Base-by-base conservation (phyloP, 2,888 invertebrate species). In the Ormyrus nitidulus region DNA sequence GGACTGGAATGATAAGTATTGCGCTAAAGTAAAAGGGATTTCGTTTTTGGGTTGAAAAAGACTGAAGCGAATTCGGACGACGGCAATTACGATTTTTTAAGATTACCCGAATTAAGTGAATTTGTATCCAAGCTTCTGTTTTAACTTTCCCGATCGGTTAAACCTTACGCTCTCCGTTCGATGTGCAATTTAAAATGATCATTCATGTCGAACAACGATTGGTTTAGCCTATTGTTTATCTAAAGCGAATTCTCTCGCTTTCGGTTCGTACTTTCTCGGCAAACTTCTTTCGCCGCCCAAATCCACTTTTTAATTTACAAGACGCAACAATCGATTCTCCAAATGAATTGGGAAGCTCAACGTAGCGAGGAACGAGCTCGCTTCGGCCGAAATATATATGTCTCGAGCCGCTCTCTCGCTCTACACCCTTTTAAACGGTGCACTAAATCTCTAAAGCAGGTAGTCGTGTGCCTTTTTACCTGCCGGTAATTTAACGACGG, bases 391-490 rank as follows among this genome's bases (percentile, higher is more conserved):
- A 51, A 70, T 66, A 66, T 66, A 66, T 65, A 53, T 48, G 19
- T 10, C 11, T 68, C 11, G 34, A 46, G 62, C 64, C 34, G 13
- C 11, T 58, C 62, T 78, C 4, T 34, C 34, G 34, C 34, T 34
- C 11, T 73, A 9, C 44, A 62, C 49, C 72, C 71, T 71, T 34
- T 59, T 59, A 72, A 66, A 51, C 61, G 7, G 53, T 69, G 68
- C 62, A 72, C 80, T 77, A 72, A 77, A 68, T 72, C 71, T 51
- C 9, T 34, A 62, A 68, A 53, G 69, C 77, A 73, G 73, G 69
- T 77, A 73, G 73, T 65, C 19, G 59, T 4, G 69, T 4, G n/a
- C 68, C 51, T 73, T 66, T 76, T 64, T 77, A 72, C 62, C 77
- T 62, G 59, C 9, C 65, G 44, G 46, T 19, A 59, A 76, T 71